Base-by-base conservation (phyloP, 2,888 invertebrate genomes). In the Hypercompe scribonia region DNA sequence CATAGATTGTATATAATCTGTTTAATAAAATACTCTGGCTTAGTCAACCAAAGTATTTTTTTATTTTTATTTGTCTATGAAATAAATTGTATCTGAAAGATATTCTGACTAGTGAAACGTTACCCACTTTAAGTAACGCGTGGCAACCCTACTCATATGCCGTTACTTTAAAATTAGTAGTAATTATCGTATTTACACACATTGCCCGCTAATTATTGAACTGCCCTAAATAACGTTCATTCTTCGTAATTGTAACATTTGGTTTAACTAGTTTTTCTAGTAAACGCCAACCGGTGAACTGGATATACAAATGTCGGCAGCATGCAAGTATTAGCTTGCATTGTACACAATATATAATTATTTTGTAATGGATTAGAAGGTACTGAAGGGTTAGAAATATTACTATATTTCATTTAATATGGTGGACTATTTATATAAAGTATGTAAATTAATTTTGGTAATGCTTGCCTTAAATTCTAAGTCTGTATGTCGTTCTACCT, bases 401-500 rank as follows among this genome's bases (percentile, higher is more conserved):
- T n/a, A n/a, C n/a, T n/a, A 54, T 54, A 11, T 54, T n/a, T 54
- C n/a, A 54, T n/a, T 54, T 54, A 54, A 11, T 54, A 3, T 28
- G n/a, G 11, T 46, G 21, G 18, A 18, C 21, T 24, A 21, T 65
- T 36, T 33, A 50, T 67, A 33, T 50, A n/a, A 28, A 67, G 46
- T 15, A n/a, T 68, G 31, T 39, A 39, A 61, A 39, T 28, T 39
- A 36, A 34, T 39, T 39, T 39, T 68, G 39, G 61, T 68, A 31
- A 0, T 61, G 4, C 68, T 68, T 68, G 61, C 61, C 68, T 36
- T 68, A 58, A 68, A 58, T 68, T 34, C 34, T 67, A 68, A 68
- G 39, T 28, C 39, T 68, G 31, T 39, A 13, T 31, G 31, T 68
- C 34, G 33, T 46, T 46, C 33, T 34, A 33, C 67, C 15, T 67